Base-by-base conservation (phyloP, 2,888 invertebrate genomes). In the Pseudeuparius sepicola region DNA sequence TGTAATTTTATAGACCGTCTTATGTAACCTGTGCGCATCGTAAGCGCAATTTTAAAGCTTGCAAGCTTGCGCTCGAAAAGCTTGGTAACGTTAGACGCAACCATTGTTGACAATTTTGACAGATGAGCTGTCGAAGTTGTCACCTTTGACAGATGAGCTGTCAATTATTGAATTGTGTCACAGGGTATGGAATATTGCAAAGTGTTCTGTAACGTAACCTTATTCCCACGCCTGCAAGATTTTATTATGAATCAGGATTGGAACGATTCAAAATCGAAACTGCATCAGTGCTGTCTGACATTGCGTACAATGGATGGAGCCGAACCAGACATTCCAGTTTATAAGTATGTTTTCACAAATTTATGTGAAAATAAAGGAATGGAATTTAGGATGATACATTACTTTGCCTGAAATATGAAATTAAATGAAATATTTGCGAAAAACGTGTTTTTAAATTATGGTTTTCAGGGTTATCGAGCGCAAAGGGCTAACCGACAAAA, bases 171-270 rank as follows among this genome's bases (percentile, higher is more conserved):
- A n/a, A n/a, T n/a, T n/a, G n/a, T n/a, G n/a, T n/a, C 55, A 2
- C 53, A 77, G 73, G 86, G 83, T n/a, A 65, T 97, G 35, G 76
- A 85, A 33, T 79, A 77, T 54, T 96, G 97, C 55, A 78, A 83
- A 45, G 77, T 75, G 23, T 96, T 98, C 62, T 94, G 96, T 59
- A 81, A 89, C 56, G 64, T 60, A 60, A 81, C 58, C 52, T 78
- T 98, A 53, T 96, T 97, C 65, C 97, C 98, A 1, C 75, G 97
- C 1, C 70, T 98, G 20, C 89, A 88, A 66, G 81, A 92, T 61
- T 99, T 98, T 61, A 98, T 98, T 49, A 81, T 93, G 78, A 93
- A 93, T 64, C 96, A 98, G 63, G 92, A 94, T 56, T 99, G 98
- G 98, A 98, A 97, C 61, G 98, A 99, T 66, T 96, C 98, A 2